A percentile compares a stretch with the other conserved stretches of the same genome.
These are phyloP conservation scores for Epinotia demarniana DNA, from an alignment of 2,888 invertebrate species.

Conservation along the genomic window DNA sequence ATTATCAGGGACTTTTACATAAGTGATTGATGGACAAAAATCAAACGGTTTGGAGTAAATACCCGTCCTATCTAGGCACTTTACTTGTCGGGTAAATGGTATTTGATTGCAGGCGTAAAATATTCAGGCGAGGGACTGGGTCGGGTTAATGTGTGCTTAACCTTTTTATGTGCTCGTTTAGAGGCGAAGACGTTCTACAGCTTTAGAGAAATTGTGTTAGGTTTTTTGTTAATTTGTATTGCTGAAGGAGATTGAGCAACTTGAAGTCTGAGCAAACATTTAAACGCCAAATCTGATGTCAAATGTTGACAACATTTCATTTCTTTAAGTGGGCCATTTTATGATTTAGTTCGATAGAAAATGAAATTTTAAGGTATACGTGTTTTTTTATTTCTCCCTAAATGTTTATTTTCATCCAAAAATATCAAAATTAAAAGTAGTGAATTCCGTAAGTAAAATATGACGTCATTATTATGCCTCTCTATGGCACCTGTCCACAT, in stretches of 20 bases:
- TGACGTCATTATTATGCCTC: no score
- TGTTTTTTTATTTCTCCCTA: no score
- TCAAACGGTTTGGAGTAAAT: constrained; percentile 25
- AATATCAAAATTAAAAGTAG: no score
- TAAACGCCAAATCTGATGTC: no score
- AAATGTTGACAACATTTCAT: no score
- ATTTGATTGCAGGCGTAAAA: constrained; percentile 37
- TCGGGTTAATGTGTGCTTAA: constrained; percentile 27
- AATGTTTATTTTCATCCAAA: no score
- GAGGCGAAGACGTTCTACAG: constrained; percentile 21
- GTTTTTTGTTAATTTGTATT: not conserved
- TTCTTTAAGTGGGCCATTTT: no score
- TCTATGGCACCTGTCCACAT: no score
- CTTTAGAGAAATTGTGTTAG: not conserved
- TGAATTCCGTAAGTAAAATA: no score
- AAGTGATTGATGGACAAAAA: constrained; percentile 39
- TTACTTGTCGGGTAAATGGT: constrained; percentile 23
- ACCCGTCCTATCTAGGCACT: not conserved
- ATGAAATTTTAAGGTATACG: no score
- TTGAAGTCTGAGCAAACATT: no score
- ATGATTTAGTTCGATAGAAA: no score
- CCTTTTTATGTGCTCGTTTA: constrained; percentile 25
- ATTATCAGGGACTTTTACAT: not conserved
- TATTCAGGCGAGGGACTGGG: constrained; percentile 30
- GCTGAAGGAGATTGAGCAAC: not conserved